A percentile compares a stretch with the other conserved stretches of the same genome.
Evolutionary conservation across 1,140 invertebrate genomes (phyloP).

Genomic region (Calycopis cecrops): DNA sequence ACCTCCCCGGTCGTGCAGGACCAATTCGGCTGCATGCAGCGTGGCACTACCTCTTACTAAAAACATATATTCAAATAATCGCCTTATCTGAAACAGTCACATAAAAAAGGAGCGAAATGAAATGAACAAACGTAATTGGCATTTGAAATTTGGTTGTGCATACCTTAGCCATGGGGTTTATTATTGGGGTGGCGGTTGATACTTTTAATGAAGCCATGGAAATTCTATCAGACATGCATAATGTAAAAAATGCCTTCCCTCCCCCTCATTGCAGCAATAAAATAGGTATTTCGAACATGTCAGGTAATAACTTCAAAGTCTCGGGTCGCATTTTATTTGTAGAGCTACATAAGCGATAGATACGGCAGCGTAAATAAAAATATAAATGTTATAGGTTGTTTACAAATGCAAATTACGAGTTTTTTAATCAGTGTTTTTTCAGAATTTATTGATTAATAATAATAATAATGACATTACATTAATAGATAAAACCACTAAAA

Average conservation of each 20-base stretch:
- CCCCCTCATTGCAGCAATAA: constrained; percentile 48
- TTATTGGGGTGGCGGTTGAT: not conserved
- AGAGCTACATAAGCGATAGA: constrained; percentile 34
- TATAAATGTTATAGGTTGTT: no score
- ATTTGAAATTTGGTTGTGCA: not conserved
- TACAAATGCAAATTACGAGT: not conserved
- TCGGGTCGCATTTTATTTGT: constrained; percentile 39
- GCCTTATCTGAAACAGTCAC: no score
- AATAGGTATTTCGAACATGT: constrained; percentile 67
- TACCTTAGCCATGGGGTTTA: not conserved
- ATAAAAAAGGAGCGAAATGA: no score
- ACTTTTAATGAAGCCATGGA: constrained; percentile 13
- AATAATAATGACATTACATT: no score
- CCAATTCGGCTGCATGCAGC: no score
- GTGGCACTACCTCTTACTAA: no score
- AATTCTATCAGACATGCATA: constrained; percentile 25
- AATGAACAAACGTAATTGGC: no score
- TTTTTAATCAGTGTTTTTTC: no score
- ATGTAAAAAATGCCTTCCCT: constrained; percentile 36
- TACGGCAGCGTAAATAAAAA: not conserved
- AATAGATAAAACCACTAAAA: no score
- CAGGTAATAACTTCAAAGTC: constrained; percentile 67
- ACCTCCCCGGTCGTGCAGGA: no score
- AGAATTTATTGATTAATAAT: no score
- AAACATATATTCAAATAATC: no score